Evolutionary conservation across 1,140 invertebrate species (phyloP), one percentile per base, ranked within the genome.

Genomic region (Sitophilus oryzae): DNA sequence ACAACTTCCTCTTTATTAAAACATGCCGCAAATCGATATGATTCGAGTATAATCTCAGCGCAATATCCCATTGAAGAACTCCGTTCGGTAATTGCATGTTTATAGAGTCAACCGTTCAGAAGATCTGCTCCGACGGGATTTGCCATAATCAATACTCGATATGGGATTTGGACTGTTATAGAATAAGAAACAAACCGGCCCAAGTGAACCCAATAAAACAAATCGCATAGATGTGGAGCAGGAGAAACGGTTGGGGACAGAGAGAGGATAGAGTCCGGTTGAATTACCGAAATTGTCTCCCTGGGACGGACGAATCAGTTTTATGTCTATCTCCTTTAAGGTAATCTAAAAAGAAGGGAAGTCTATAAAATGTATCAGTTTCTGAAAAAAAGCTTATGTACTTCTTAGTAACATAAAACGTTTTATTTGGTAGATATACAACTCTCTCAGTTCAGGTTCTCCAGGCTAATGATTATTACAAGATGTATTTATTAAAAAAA

Each of bases 51-150:
- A 52, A 42, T 42, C 40, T 52, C 48, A 15, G 15, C 30, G 23
- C n/a, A 20, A 52, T n/a, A n/a, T 30, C 25, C 40, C 30, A 20
- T 30, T 20, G 23, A 38, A 52, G 37, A 52, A 52, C 23, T 43
- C 41, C 25, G 25, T 43, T 35, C 50, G 22, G 30, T 52, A 52
- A 52, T 52, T 52, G 50, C 50, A 52, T 52, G 50, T 52, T 52
- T 52, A 52, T 52, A 40, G 50, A 43, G 36, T 41, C 48, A 40
- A 43, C 50, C 41, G 50, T 35, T 52, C 15, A 50, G 48, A 41
- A 14, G 50, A 15, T 35, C 44, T 25, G 42, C 14, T 25, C 21
- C 35, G 40, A 20, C 41, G 21, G 50, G 50, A 52, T 52, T 52
- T 52, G 50, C 40, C 40, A 40, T 52, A 52, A 52, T 52, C 50